Percentiles rank a stretch among this genome's conserved stretches.
Evolutionary conservation across 2,888 invertebrate species (phyloP).

Genomic region (Cepaea hortensis): DNA sequence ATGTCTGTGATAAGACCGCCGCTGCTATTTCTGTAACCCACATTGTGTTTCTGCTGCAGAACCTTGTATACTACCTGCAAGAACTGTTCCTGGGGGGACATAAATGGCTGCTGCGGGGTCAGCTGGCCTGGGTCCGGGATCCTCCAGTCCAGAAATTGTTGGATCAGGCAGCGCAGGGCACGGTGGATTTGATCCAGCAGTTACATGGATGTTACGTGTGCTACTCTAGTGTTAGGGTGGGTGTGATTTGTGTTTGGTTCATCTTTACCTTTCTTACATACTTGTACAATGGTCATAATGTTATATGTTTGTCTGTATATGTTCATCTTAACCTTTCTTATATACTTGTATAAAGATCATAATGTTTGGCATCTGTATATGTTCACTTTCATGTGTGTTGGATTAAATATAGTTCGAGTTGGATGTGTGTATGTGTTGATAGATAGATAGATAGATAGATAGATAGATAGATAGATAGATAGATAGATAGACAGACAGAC

Average conservation of each 20-base stretch:
- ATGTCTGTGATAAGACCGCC: neutral
- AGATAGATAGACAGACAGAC: no score
- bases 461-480: no score
- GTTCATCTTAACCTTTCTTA: no score
- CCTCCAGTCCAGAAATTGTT: neutral
- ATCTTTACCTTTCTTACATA: neutral
- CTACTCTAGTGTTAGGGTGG: conserved; percentile 21
- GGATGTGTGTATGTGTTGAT: no score
- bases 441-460: no score
- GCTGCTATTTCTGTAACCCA: neutral
- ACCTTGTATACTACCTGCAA: conserved; percentile 34
- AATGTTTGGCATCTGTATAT: no score
- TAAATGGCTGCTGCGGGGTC: conserved; percentile 43
- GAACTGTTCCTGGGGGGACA: conserved; percentile 31
- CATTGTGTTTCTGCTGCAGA: conserved; percentile 1
- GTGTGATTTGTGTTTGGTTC: neutral
- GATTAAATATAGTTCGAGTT: no score
- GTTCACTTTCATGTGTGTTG: no score
- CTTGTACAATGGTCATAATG: no score
- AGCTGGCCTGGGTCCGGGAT: neutral
- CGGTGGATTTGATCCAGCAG: neutral
- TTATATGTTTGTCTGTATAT: no score
- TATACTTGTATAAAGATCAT: no score
- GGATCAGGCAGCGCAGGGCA: conserved; percentile 1
- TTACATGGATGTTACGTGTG: neutral